phyloP scores from a whole-genome alignment of 2,113 vertebrate species.

The Paramormyrops kingsleyae region DNA sequence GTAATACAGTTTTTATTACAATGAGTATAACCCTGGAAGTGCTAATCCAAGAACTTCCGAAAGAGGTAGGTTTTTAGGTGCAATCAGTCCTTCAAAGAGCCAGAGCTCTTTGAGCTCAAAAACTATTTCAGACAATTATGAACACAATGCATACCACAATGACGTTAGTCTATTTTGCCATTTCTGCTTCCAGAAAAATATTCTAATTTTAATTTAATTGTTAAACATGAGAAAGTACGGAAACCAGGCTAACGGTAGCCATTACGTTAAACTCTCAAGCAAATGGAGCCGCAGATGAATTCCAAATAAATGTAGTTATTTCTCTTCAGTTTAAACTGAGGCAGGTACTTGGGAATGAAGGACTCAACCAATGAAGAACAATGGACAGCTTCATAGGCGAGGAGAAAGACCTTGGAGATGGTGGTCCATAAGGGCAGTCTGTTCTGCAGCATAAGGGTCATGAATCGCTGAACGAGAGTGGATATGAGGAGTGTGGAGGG shows the following conservation, averaged over 20 bases:
- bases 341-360: not conserved
- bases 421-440: not conserved
- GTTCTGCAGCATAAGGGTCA: not conserved
- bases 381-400: not conserved
- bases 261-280: not conserved
- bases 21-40: too few species aligned
- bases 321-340: not conserved
- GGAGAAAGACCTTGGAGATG: not conserved
- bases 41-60: too few species aligned
- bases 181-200: not conserved
- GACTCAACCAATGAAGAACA: not conserved
- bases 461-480: not conserved
- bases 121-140: not conserved
- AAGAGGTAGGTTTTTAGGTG: not conserved
- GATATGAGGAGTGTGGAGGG: not conserved
- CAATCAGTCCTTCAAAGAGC: not conserved
- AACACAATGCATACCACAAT: not conserved
- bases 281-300: not conserved
- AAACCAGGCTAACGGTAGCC: not conserved
- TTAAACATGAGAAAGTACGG: not conserved
- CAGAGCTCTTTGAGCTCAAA: not conserved
- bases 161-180: not conserved
- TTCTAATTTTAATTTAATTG: not conserved
- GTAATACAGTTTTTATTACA: too few species aligned
- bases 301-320: not conserved